Percentiles rank a stretch among this genome's conserved stretches.
These are phyloP conservation scores for Heliconius erato DNA, from an alignment of 2,888 invertebrate species.

Conservation along the genomic window DNA sequence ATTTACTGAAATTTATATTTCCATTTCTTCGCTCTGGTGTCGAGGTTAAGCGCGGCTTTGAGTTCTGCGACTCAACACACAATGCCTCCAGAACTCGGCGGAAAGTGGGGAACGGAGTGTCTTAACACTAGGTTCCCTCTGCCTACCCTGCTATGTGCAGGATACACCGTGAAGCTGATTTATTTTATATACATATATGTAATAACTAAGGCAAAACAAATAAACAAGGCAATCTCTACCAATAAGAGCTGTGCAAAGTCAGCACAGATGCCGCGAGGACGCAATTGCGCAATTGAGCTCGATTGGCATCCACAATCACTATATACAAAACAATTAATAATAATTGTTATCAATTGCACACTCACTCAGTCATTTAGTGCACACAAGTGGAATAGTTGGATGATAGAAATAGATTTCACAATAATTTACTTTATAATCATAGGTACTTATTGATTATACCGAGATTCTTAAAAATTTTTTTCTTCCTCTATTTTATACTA, in stretches of 20 bases:
- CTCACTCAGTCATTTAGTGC: slow-evolving; percentile 43
- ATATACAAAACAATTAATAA: slow-evolving; percentile 51
- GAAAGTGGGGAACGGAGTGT: no score
- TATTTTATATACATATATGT: no score
- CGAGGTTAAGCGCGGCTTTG: no score
- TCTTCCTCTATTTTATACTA: not conserved
- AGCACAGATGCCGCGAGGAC: slow-evolving; percentile 39
- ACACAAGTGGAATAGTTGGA: slow-evolving; percentile 21
- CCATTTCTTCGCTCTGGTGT: no score
- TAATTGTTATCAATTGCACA: slow-evolving; percentile 51
- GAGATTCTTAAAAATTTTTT: not conserved
- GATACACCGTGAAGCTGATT: no score
- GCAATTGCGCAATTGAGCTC: slow-evolving; percentile 51
- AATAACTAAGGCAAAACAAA: not conserved
- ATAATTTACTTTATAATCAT: slow-evolving; percentile 4
- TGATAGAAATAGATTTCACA: slow-evolving; percentile 29
- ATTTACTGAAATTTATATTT: no score
- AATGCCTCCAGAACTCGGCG: no score
- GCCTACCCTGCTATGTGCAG: no score
- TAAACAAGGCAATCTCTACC: not conserved
- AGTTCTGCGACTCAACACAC: no score
- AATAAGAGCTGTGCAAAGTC: slow-evolving; percentile 28
- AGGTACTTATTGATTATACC: not conserved
- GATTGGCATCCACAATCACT: slow-evolving; percentile 49
- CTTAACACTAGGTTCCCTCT: no score